Evolutionary conservation across 2,113 vertebrate species (phyloP).

Genomic region (Circaetus gallicus): DNA sequence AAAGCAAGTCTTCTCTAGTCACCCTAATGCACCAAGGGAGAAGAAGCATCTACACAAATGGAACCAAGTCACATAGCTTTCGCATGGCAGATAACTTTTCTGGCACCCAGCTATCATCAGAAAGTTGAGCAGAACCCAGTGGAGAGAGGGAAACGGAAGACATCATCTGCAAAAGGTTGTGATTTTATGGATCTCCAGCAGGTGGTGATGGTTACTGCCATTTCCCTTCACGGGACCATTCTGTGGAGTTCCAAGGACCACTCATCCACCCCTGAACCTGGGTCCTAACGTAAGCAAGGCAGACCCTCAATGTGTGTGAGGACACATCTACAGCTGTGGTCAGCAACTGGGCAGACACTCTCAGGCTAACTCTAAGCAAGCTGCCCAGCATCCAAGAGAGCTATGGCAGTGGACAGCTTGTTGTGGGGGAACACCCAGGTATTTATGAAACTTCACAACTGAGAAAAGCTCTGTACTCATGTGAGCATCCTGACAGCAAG

Average conservation of each 20-base stretch:
- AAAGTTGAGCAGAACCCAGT: neutral
- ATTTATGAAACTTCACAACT: neutral
- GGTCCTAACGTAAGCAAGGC: rapidly evolving
- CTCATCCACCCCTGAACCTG: neutral
- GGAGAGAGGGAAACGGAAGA: neutral
- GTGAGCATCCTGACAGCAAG: neutral
- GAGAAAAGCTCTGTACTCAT: neutral
- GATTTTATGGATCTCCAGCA: neutral
- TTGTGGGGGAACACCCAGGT: neutral
- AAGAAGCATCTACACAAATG: neutral
- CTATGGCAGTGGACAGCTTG: neutral
- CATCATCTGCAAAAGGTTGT: neutral
- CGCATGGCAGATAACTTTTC: neutral
- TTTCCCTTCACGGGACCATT: neutral
- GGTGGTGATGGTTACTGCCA: neutral
- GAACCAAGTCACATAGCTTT: neutral
- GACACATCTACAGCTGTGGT: neutral
- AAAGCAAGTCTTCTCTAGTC: neutral
- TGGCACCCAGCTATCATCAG: neutral
- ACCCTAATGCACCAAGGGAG: neutral
- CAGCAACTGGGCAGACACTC: neutral
- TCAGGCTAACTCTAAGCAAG: neutral
- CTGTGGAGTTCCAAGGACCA: neutral
- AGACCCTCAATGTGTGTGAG: neutral
- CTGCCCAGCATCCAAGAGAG: neutral